Evolutionary conservation across 2,113 vertebrate genomes (phyloP).

Genomic region (Zapus hudsonius): DNA sequence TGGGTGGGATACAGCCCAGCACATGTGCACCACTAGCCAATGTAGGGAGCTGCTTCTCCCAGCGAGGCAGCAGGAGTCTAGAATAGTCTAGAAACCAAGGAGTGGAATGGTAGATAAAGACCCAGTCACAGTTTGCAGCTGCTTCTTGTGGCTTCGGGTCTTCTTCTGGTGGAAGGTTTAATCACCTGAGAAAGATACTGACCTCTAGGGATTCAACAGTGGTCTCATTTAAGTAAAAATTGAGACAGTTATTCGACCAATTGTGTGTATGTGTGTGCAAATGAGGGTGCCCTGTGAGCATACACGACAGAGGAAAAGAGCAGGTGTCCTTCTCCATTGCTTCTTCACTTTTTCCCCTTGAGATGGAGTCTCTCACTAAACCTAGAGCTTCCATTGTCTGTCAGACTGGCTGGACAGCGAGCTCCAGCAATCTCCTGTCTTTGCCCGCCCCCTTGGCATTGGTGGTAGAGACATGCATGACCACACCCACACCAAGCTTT

Average conservation of each 20-base stretch:
- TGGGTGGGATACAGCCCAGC: too few species aligned
- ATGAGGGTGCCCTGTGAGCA: too few species aligned
- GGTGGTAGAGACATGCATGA: too few species aligned
- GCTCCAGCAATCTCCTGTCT: neutral
- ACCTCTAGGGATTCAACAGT: neutral
- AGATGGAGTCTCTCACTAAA: neutral
- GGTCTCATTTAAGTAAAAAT: neutral
- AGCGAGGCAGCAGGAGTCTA: neutral
- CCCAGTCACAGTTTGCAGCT: neutral
- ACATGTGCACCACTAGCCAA: neutral
- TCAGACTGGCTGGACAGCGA: too few species aligned
- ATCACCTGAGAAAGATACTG: constrained; percentile 2
- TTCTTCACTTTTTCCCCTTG: neutral
- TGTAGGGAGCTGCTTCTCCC: neutral
- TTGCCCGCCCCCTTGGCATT: too few species aligned
- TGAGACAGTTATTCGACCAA: neutral
- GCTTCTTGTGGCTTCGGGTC: neutral
- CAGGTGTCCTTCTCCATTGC: too few species aligned
- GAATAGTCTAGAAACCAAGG: neutral
- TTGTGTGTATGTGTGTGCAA: neutral
- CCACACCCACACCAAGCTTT: too few species aligned
- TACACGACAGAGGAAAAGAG: too few species aligned
- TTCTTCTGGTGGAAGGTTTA: constrained; percentile 6
- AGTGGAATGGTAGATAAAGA: neutral
- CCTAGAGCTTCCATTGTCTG: too few species aligned